Evolutionary conservation across 2,113 vertebrate genomes (phyloP), one percentile per base, ranked within the genome.

Genomic region (Delphinapterus leucas): DNA sequence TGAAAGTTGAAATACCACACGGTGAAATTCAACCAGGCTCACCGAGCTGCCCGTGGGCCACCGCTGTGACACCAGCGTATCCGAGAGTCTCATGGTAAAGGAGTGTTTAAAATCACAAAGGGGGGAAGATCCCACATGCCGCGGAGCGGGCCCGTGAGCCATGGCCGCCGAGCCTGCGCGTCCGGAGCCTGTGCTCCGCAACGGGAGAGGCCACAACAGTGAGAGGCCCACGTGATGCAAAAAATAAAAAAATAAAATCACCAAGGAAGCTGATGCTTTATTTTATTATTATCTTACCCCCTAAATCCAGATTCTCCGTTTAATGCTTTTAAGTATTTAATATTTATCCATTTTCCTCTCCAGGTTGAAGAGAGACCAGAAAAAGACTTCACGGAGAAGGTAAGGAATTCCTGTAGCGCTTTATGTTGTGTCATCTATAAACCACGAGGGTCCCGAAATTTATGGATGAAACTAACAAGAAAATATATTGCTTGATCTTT

Each of bases 361-460:
- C 68, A 99, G 99, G 98, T 99, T 80, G 99, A 99, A 95, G 99
- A 99, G 91, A 98, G 98, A 90, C 97, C 98, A 83, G 99, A 99
- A 26, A 99, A 98, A 90, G 99, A 99, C 84, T 99, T 99, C 67
- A 21, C 68, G 2, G 99, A 99, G 76, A 99, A 99, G 99, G 99
- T 99, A 97, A 98, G 98, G 63, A 28, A 6, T 68, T 63, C 44
- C 44, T 68, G 7, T 6, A 1, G 49, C 18, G 31, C 58, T 68
- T 61, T 31, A 1, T 14, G 0, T 11, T 11, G 15, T 2, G 20
- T 44, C 20, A 1, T 20, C 20, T 55, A 10, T 60, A 14, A 68
- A 38, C 33, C 47, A 18, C 0, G 10, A 7, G 73, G 67, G 71
- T 5, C 76, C 88, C 53, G 0, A 6, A 7, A 17, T 38, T 28